phyloP scores from a whole-genome alignment of 2,888 invertebrate species.

The Oscheius onirici region DNA sequence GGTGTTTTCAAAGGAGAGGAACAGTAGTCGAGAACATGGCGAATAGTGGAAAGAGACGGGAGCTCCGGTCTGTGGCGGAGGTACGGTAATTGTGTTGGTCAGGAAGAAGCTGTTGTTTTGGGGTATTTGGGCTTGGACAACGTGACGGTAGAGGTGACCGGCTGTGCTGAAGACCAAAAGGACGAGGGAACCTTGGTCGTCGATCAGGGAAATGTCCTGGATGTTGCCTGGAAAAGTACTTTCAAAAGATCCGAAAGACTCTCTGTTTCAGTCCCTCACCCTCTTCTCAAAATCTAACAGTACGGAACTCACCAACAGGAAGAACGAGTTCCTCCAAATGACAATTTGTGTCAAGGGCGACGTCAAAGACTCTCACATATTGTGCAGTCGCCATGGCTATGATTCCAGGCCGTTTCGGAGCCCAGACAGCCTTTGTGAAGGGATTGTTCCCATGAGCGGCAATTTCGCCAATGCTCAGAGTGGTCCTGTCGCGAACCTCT shows the following conservation, averaged over 20 bases:
- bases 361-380: slow-evolving; percentile 46
- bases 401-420: slow-evolving; percentile 17
- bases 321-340: slow-evolving; percentile 51
- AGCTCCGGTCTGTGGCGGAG: neutral
- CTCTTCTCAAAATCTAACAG: neutral
- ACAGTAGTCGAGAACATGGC: slow-evolving; percentile 34
- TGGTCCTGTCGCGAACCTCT: slow-evolving; percentile 39
- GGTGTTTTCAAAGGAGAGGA: slow-evolving; percentile 38
- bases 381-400: slow-evolving; percentile 44
- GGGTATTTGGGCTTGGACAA: slow-evolving; percentile 13
- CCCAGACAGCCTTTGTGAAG: slow-evolving; percentile 42
- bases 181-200: slow-evolving; percentile 27
- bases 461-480: slow-evolving; percentile 4
- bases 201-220: slow-evolving; percentile 38
- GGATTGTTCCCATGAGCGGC: slow-evolving; percentile 39
- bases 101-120: slow-evolving; percentile 47
- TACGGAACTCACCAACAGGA: slow-evolving; percentile 33
- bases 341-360: slow-evolving; percentile 33
- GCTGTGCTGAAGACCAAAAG: slow-evolving; percentile 39
- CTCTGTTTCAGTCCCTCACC: neutral
- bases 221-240: slow-evolving; percentile 33
- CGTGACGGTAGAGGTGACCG: slow-evolving; percentile 44
- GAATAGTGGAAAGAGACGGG: slow-evolving; percentile 46
- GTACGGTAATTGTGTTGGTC: slow-evolving; percentile 40
- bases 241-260: neutral